phyloP scores from a whole-genome alignment of 2,888 invertebrate species.

The Helicoverpa assulta region DNA sequence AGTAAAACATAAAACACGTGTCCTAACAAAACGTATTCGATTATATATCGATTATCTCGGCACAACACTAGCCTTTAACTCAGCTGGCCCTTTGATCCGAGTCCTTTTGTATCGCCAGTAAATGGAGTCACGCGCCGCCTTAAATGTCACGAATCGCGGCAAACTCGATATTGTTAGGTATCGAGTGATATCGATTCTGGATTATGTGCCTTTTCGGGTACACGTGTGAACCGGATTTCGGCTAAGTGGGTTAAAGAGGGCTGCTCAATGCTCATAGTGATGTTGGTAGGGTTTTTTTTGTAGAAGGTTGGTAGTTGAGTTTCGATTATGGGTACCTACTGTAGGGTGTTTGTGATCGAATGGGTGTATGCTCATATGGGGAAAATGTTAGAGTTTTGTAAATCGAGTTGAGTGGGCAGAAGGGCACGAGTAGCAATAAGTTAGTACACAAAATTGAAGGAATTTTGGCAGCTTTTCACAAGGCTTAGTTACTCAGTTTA shows the following conservation, averaged over 20 bases:
- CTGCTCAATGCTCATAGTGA: slow-evolving; percentile 32
- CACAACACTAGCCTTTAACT: slow-evolving; percentile 54
- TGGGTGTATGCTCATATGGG: not conserved
- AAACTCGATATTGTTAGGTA: slow-evolving; percentile 77
- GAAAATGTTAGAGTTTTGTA: not conserved
- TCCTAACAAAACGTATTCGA: slow-evolving; percentile 26
- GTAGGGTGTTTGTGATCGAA: slow-evolving; percentile 11
- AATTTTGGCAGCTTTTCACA: too few relatives aligned
- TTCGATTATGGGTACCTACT: slow-evolving; percentile 32
- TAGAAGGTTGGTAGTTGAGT: slow-evolving; percentile 29
- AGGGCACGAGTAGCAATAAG: too few relatives aligned
- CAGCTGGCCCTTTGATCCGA: slow-evolving; percentile 74
- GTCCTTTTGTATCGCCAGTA: slow-evolving; percentile 75
- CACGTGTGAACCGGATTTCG: slow-evolving; percentile 65
- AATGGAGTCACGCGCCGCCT: slow-evolving; percentile 83
- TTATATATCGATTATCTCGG: slow-evolving; percentile 31
- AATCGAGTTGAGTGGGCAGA: not conserved
- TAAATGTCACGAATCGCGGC: slow-evolving; percentile 80
- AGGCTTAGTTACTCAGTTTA: too few relatives aligned
- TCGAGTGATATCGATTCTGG: slow-evolving; percentile 76
- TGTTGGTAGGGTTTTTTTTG: slow-evolving; percentile 27
- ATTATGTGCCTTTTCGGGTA: slow-evolving; percentile 66
- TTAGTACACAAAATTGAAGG: too few relatives aligned
- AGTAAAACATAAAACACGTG: not conserved
- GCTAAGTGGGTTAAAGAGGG: slow-evolving; percentile 62